A percentile compares a stretch with the other conserved stretches of the same genome.
Evolutionary conservation across 1,140 invertebrate species (phyloP).

Genomic region (Chrysopa pallens): DNA sequence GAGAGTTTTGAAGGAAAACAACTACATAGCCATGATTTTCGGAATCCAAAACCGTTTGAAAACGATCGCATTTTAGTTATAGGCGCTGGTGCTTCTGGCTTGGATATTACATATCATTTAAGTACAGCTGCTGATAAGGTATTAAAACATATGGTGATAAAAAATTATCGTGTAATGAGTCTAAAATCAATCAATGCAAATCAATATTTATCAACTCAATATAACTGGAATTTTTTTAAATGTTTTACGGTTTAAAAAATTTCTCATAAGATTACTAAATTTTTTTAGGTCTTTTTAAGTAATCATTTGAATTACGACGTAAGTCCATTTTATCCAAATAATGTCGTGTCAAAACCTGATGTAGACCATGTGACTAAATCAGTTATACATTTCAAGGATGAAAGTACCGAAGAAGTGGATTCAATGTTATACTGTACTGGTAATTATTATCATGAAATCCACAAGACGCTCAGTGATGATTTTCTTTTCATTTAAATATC

Average conservation of each 20-base stretch:
- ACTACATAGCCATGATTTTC: conserved; percentile 45
- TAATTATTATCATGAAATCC: conserved; percentile 19
- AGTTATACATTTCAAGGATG: neutral
- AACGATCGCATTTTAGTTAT: conserved; percentile 36
- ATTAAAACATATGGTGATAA: no score
- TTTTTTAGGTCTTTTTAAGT: conserved; percentile 4
- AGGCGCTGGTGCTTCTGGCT: conserved; percentile 39
- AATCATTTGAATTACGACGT: neutral
- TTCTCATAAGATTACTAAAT: no score
- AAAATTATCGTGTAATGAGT: no score
- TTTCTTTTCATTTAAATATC: no score
- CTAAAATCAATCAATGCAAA: no score
- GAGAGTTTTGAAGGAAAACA: conserved; percentile 18
- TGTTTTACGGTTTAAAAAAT: no score
- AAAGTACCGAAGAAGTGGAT: neutral
- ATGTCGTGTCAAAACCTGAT: neutral
- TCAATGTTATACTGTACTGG: conserved; percentile 4
- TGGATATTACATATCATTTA: conserved; percentile 29
- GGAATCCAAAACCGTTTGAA: conserved; percentile 28
- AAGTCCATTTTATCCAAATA: neutral
- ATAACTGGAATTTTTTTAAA: no score
- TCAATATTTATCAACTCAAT: no score
- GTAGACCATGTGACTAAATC: neutral
- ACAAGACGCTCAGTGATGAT: no score
- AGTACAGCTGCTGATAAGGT: no score